Evolutionary conservation across 2,797 vertebrate species (phyloP).

Genomic region (Allobates femoralis): DNA sequence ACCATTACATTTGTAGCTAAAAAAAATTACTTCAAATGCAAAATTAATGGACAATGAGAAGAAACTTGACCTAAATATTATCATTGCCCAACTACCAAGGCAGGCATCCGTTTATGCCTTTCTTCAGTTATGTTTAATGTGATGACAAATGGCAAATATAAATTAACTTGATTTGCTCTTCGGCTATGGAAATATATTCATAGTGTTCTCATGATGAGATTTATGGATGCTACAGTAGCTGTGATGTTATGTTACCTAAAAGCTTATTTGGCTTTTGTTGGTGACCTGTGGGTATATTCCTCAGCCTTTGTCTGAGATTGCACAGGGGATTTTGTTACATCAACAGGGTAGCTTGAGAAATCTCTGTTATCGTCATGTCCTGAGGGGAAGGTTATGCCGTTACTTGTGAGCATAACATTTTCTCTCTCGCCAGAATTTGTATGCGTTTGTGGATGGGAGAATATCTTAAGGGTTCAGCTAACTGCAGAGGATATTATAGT

Average conservation of each 20-base stretch:
- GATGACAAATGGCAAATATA: background rate
- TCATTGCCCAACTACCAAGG: background rate
- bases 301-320: background rate
- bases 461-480: background rate
- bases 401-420: slow-evolving; percentile 18
- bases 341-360: slow-evolving; percentile 21
- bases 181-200: background rate
- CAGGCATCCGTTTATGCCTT: background rate
- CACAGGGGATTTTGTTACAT: slow-evolving; percentile 22
- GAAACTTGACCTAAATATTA: background rate
- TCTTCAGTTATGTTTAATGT: background rate
- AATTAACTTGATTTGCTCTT: background rate
- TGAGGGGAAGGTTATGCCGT: slow-evolving; percentile 8
- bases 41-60: background rate
- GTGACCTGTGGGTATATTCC: slow-evolving; percentile 27
- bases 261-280: background rate
- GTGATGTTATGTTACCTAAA: background rate
- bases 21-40: background rate
- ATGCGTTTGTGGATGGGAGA: background rate
- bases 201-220: background rate
- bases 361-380: background rate
- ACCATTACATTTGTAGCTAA: background rate
- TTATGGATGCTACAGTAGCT: background rate
- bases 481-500: background rate
- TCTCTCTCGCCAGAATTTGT: background rate